Conservation (phyloP, 2,797 vertebrate species). For the Pseudotriccus pelzelni region DNA sequence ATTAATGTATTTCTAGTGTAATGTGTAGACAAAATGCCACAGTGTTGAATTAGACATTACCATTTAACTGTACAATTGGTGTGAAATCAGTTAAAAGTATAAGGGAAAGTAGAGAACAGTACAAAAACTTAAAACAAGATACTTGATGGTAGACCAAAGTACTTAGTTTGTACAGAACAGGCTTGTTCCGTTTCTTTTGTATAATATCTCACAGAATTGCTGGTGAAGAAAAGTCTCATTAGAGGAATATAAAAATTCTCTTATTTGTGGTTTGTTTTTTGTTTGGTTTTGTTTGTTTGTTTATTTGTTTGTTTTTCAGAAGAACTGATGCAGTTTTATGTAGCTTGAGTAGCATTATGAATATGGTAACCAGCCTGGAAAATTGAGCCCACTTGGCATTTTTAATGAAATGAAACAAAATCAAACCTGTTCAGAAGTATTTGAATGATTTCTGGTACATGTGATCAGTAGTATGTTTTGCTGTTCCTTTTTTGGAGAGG, state of each 20-base stretch:
- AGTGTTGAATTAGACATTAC: not conserved
- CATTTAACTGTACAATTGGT: not conserved
- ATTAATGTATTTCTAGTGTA: not conserved
- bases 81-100: not conserved
- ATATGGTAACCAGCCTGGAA: not conserved
- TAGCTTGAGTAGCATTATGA: not conserved
- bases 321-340: not conserved
- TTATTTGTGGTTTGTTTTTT: not conserved
- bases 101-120: not conserved
- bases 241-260: not conserved
- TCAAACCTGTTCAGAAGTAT: not conserved
- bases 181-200: not conserved
- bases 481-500: rapidly evolving
- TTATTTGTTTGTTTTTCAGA: not conserved
- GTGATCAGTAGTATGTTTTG: not conserved
- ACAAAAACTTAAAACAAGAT: not conserved
- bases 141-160: not conserved
- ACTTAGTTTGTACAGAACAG: not conserved
- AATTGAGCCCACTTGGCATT: not conserved
- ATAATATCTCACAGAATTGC: not conserved
- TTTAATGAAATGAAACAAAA: not conserved
- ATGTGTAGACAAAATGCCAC: not conserved
- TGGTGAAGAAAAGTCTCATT: not conserved
- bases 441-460: not conserved
- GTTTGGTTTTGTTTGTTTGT: not conserved